Evolutionary conservation across 2,888 invertebrate genomes (phyloP).

Genomic region (Lottia gigantea): DNA sequence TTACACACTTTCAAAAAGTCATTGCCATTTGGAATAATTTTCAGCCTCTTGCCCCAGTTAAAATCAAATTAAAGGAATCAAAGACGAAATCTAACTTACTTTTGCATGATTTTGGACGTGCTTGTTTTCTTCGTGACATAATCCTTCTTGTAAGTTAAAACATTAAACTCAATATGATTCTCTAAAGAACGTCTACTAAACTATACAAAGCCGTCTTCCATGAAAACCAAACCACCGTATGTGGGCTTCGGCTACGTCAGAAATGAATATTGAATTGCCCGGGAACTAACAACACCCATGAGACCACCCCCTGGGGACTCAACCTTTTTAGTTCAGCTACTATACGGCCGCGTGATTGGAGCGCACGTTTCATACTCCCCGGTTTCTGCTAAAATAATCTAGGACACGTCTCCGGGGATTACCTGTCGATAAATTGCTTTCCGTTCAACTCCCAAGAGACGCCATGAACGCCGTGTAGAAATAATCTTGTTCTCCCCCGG

Average conservation of each 20-base stretch:
- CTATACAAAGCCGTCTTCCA: slow-evolving; percentile 8
- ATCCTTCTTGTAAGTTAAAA: not conserved
- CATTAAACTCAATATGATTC: slow-evolving; percentile 6
- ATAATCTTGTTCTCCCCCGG: slow-evolving; percentile 24
- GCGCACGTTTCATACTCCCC: slow-evolving; percentile 15
- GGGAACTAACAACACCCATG: slow-evolving; percentile 52
- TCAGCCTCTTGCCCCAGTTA: no score
- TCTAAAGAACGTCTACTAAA: slow-evolving; percentile 3
- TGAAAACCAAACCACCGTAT: slow-evolving; percentile 34
- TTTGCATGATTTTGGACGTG: slow-evolving; percentile 53
- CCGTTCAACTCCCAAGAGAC: not conserved
- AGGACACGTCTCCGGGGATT: slow-evolving; percentile 6
- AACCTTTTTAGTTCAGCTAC: slow-evolving; percentile 38
- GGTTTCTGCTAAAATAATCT: slow-evolving; percentile 8
- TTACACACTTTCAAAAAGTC: no score
- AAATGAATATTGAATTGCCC: slow-evolving; percentile 59
- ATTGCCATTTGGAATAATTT: no score
- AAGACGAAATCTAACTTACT: slow-evolving; percentile 39
- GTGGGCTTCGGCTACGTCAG: slow-evolving; percentile 42
- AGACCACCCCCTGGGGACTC: slow-evolving; percentile 49
- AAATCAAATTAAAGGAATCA: no score
- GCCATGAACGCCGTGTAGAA: slow-evolving; percentile 6
- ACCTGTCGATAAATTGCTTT: slow-evolving; percentile 8
- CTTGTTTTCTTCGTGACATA: slow-evolving; percentile 58
- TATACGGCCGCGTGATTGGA: slow-evolving; percentile 31